Conservation (phyloP, 2,888 invertebrate genomes). For the Pheosia gnoma region DNA sequence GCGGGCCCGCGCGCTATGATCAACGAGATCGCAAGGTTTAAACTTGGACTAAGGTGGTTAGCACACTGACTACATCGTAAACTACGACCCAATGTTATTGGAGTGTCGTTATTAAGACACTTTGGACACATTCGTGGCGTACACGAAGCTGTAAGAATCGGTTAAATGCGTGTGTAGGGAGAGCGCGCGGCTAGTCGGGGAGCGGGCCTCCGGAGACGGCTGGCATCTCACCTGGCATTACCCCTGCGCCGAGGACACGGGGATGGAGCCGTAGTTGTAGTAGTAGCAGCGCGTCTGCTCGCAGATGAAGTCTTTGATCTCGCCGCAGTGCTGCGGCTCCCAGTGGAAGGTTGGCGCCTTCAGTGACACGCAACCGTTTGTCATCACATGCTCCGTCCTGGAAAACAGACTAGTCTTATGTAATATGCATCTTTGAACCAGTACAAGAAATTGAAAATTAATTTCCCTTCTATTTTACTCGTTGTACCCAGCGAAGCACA, state of each 20-base stretch:
- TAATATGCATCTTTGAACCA: conserved; percentile 47
- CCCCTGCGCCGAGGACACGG: conserved; percentile 95
- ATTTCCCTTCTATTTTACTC: conserved; percentile 46
- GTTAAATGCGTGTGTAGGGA: conserved; percentile 28
- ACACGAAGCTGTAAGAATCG: conserved; percentile 27
- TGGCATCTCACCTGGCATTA: conserved; percentile 92
- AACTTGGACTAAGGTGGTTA: conserved; percentile 57
- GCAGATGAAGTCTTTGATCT: conserved; percentile 94
- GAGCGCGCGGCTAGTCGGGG: conserved; percentile 79
- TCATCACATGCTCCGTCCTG: conserved; percentile 83
- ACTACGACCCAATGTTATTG: conserved; percentile 39
- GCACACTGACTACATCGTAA: conserved; percentile 60
- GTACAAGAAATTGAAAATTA: conserved; percentile 42
- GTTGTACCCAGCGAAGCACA: conserved; percentile 41
- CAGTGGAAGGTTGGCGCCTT: conserved; percentile 91
- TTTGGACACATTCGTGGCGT: conserved; percentile 16
- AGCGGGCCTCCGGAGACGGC: conserved; percentile 81
- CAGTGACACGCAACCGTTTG: conserved; percentile 90
- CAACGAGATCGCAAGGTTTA: conserved; percentile 46
- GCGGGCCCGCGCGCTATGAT: conserved; percentile 74
- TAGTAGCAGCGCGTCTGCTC: conserved; percentile 96
- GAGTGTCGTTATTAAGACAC: conserved; percentile 59
- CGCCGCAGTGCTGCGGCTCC: conserved; percentile 92
- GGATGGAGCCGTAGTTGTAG: conserved; percentile 95
- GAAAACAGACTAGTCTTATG: conserved; percentile 80